A percentile compares a stretch with the other conserved stretches of the same genome.
Conservation (phyloP, 2,888 invertebrate species). For the Choreutis nemorana region DNA sequence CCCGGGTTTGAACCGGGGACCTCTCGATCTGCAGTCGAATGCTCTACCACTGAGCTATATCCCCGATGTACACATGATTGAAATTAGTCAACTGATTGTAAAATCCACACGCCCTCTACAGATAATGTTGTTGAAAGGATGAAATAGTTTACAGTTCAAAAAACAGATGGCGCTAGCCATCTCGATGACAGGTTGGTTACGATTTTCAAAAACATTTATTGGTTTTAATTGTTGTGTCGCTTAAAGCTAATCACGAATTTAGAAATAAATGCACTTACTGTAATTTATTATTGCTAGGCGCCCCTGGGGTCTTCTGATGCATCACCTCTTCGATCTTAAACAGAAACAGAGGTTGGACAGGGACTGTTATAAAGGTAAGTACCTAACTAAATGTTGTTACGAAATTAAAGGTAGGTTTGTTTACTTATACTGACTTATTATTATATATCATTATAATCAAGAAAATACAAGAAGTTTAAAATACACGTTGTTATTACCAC, state of each 20-base stretch:
- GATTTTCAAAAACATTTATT: neutral
- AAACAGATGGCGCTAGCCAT: slow-evolving; percentile 33
- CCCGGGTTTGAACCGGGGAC: slow-evolving; percentile 66
- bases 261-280: slow-evolving; percentile 28
- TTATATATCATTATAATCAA: too few relatives aligned
- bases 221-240: neutral
- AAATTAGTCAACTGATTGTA: slow-evolving; percentile 21
- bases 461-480: too few relatives aligned
- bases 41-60: slow-evolving; percentile 66
- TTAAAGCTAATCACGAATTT: neutral
- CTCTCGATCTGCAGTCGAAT: slow-evolving; percentile 66
- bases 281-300: slow-evolving; percentile 43
- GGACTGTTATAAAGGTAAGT: too few relatives aligned
- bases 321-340: slow-evolving; percentile 62
- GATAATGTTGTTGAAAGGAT: neutral
- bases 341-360: too few relatives aligned
- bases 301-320: slow-evolving; percentile 60
- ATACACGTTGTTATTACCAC: slow-evolving; percentile 37
- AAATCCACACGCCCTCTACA: slow-evolving; percentile 20
- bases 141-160: slow-evolving; percentile 6
- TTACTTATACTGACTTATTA: too few relatives aligned
- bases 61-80: slow-evolving; percentile 17
- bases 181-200: neutral
- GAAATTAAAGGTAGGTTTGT: too few relatives aligned
- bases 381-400: too few relatives aligned